Evolutionary conservation across 2,113 vertebrate species (phyloP).

Genomic region (Paratilapia polleni): DNA sequence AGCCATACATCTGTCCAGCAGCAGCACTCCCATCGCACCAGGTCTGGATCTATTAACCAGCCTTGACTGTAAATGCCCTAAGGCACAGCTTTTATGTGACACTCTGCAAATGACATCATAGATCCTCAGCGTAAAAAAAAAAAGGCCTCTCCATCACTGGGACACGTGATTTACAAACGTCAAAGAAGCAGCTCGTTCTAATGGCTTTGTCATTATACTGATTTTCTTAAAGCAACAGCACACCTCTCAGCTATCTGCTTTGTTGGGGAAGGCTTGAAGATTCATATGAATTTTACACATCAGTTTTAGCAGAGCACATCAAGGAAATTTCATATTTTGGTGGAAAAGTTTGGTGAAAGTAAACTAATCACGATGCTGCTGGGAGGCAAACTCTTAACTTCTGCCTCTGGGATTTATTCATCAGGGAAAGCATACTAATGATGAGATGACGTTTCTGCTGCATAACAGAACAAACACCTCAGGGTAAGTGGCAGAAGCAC

Average conservation of each 20-base stretch:
- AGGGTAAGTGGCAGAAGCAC: neutral
- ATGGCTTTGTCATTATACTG: neutral
- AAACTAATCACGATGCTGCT: neutral
- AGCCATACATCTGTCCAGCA: constrained; percentile 8
- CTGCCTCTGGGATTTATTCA: neutral
- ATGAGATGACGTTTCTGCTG: neutral
- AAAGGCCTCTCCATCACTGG: constrained; percentile 22
- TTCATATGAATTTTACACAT: neutral
- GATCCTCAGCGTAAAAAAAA: constrained; percentile 39
- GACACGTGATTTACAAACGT: constrained; percentile 31
- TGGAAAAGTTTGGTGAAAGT: neutral
- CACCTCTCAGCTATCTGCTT: neutral
- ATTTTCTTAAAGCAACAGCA: neutral
- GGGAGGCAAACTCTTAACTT: neutral
- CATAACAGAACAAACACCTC: neutral
- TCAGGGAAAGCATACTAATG: neutral
- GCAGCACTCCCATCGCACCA: constrained; percentile 4
- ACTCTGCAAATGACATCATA: constrained; percentile 36
- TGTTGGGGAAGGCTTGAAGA: neutral
- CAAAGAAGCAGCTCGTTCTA: neutral
- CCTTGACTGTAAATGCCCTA: constrained; percentile 15
- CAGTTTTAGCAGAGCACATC: neutral
- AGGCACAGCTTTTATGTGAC: constrained; percentile 42
- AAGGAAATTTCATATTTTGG: neutral
- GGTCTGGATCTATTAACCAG: constrained; percentile 24